These are phyloP conservation scores for Gallinago stenura DNA, from an alignment of 2,797 vertebrate genomes.

Conservation along the genomic window DNA sequence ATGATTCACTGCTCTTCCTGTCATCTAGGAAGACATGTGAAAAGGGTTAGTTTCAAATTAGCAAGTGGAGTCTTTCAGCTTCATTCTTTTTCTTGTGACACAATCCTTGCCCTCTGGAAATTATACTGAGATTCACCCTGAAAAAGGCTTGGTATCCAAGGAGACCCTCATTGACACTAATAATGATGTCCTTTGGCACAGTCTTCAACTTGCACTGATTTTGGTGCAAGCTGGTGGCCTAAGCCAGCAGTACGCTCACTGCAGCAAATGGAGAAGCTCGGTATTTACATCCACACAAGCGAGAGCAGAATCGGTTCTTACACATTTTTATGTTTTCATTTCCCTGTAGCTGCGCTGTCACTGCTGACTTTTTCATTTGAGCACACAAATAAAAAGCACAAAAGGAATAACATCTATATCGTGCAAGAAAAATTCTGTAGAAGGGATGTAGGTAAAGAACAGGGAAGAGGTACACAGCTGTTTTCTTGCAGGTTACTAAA, in stretches of 20 bases:
- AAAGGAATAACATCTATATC: not conserved
- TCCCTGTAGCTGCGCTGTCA: not conserved
- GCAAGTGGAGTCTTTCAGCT: not conserved
- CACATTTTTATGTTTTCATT: not conserved
- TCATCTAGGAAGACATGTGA: slow-evolving; percentile 7
- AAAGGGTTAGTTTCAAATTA: slow-evolving; percentile 29
- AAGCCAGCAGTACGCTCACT: not conserved
- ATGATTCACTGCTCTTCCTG: slow-evolving; percentile 12
- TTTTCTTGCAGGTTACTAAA: not conserved
- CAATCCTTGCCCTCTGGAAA: not conserved
- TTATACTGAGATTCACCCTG: not conserved
- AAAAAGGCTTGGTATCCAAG: not conserved
- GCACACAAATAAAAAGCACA: not conserved
- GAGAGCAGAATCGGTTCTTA: not conserved
- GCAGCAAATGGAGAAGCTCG: not conserved
- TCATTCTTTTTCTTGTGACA: slow-evolving; percentile 6
- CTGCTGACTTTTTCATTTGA: not conserved
- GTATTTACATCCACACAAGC: not conserved
- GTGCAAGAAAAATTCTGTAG: not conserved
- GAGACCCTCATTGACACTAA: not conserved
- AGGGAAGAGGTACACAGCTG: not conserved
- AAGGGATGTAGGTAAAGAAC: not conserved
- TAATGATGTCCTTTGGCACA: not conserved
- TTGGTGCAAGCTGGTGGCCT: not conserved
- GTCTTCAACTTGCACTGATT: not conserved